A percentile compares a stretch with the other conserved stretches of the same genome.
phyloP scores from a whole-genome alignment of 2,888 invertebrate genomes.

The Limulus polyphemus region DNA sequence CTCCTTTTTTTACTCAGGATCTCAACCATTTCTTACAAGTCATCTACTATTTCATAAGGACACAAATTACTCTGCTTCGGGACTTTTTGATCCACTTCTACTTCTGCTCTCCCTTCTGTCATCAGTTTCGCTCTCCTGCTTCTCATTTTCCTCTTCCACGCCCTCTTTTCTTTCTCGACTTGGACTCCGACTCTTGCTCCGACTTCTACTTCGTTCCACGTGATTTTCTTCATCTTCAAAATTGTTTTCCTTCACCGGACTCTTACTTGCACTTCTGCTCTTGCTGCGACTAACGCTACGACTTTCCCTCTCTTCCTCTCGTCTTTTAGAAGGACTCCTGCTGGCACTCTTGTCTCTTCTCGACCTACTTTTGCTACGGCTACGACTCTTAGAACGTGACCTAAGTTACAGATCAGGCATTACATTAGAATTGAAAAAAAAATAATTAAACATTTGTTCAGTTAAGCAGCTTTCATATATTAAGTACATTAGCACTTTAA shows the following conservation, averaged over 20 bases:
- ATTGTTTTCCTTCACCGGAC: conserved; percentile 2
- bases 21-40: background rate
- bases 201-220: conserved; percentile 5
- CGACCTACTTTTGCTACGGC: conserved; percentile 7
- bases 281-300: conserved; percentile 1
- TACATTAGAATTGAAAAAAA: no score
- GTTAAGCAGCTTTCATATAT: no score
- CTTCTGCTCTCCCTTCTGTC: conserved; percentile 4
- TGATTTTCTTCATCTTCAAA: conserved; percentile 4
- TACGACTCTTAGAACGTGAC: conserved; percentile 10
- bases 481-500: no score
- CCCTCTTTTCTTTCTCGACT: background rate
- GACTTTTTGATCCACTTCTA: conserved; percentile 9
- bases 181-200: conserved; percentile 11
- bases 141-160: no score
- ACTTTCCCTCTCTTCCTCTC: background rate
- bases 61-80: background rate
- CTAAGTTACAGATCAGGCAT: background rate
- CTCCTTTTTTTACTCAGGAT: background rate
- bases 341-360: conserved; percentile 3
- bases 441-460: no score
- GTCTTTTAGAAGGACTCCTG: background rate
- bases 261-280: background rate
- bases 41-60: background rate
- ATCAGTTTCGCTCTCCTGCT: background rate